Conservation (phyloP, 2,113 vertebrate species). For the Ptychochromis oligacanthus region DNA sequence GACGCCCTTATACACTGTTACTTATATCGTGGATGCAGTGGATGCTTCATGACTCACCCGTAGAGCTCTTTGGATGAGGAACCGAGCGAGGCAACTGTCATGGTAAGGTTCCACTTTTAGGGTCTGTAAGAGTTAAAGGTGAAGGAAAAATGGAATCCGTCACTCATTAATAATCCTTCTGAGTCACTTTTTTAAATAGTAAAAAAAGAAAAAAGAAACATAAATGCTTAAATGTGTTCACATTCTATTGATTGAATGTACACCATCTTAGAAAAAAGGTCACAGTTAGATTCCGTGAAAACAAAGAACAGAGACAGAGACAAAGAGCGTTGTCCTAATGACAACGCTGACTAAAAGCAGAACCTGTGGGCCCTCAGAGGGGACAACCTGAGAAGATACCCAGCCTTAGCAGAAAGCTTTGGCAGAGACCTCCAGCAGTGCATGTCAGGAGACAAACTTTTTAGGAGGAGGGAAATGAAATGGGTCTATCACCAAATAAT, state of each 20-base stretch:
- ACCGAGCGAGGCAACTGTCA: constrained; percentile 81
- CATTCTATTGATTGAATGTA: not conserved
- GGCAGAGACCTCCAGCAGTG: too few relatives aligned
- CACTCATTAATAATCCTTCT: too few relatives aligned
- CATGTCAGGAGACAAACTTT: too few relatives aligned
- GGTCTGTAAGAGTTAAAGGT: constrained; percentile 62
- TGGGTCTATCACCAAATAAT: too few relatives aligned
- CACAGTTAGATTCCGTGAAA: not conserved
- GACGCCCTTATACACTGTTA: too few relatives aligned
- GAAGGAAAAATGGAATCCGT: not conserved
- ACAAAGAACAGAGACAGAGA: not conserved
- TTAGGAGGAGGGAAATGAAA: too few relatives aligned
- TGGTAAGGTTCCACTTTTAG: constrained; percentile 85
- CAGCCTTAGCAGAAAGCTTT: too few relatives aligned
- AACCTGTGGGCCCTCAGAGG: too few relatives aligned
- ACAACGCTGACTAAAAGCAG: too few relatives aligned
- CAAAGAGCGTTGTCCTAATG: too few relatives aligned
- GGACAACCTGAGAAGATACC: too few relatives aligned
- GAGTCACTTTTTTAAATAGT: not conserved
- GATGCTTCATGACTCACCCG: constrained; percentile 66
- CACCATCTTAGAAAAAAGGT: not conserved
- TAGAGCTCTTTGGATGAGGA: constrained; percentile 81
- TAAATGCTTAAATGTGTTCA: not conserved
- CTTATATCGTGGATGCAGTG: too few relatives aligned
- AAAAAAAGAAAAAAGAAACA: not conserved